Evolutionary conservation across 2,888 invertebrate genomes (phyloP).

Genomic region (Cantharis flavilabris): DNA sequence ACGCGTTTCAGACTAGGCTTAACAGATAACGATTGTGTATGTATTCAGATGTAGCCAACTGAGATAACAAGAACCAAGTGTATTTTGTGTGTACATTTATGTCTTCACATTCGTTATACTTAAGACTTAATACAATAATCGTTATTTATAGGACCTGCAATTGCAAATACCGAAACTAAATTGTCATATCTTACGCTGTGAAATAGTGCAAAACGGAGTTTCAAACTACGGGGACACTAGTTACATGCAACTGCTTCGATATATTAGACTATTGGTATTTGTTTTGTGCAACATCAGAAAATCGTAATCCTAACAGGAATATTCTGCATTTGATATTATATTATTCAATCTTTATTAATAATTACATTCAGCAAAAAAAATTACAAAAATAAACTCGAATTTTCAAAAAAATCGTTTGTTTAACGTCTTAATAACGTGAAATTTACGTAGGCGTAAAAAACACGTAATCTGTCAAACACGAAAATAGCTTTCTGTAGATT

Average conservation of each 20-base stretch:
- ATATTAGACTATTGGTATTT: background rate
- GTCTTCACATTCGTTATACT: background rate
- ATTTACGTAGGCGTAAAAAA: too few relatives aligned
- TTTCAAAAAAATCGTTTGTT: too few relatives aligned
- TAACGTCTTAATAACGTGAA: too few relatives aligned
- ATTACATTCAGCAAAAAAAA: too few relatives aligned
- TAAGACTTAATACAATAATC: background rate
- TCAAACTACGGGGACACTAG: background rate
- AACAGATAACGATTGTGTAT: slow-evolving; percentile 17
- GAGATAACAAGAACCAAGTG: slow-evolving; percentile 4
- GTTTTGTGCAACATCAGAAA: background rate
- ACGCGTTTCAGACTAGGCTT: slow-evolving; percentile 17
- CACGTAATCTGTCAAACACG: too few relatives aligned
- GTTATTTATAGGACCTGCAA: background rate
- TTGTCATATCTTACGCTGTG: background rate
- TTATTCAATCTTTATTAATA: too few relatives aligned
- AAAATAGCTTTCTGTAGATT: too few relatives aligned
- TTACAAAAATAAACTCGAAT: too few relatives aligned
- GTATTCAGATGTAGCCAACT: slow-evolving; percentile 23
- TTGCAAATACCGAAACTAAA: background rate
- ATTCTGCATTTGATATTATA: too few relatives aligned
- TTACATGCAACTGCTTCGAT: background rate
- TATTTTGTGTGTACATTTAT: background rate
- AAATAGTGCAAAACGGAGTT: background rate
- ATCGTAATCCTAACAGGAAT: too few relatives aligned